Conservation (phyloP, 2,797 vertebrate species). For the Benthosema pterotum region DNA sequence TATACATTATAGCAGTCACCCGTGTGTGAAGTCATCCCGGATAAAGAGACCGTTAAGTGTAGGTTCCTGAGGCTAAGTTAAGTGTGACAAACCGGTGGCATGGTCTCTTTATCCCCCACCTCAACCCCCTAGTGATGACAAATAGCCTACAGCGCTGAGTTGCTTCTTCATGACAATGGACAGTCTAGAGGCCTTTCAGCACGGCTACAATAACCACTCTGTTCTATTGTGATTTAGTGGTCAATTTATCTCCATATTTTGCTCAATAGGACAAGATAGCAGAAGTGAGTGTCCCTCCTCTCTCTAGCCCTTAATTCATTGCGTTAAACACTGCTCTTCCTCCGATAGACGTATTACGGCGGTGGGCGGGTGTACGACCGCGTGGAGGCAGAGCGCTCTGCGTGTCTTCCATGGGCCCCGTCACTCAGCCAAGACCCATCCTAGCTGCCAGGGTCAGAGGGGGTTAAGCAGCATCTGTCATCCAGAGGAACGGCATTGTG, state of each 20-base stretch:
- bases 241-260: slow-evolving; percentile 77
- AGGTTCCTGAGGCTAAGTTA: slow-evolving; percentile 9
- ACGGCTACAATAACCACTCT: slow-evolving; percentile 63
- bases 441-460: slow-evolving; percentile 64
- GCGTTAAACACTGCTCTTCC: slow-evolving; percentile 55
- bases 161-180: slow-evolving; percentile 62
- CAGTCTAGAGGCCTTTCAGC: slow-evolving; percentile 59
- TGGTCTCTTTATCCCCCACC: slow-evolving; percentile 41
- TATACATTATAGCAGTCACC: slow-evolving; percentile 28
- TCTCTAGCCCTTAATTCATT: slow-evolving; percentile 62
- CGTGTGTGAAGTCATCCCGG: slow-evolving; percentile 44
- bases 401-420: slow-evolving; percentile 61
- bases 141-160: slow-evolving; percentile 56
- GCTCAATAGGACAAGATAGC: slow-evolving; percentile 69
- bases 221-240: slow-evolving; percentile 67
- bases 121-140: slow-evolving; percentile 49
- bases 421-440: slow-evolving; percentile 70
- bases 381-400: slow-evolving; percentile 36
- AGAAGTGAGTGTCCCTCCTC: slow-evolving; percentile 58
- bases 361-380: slow-evolving; percentile 19
- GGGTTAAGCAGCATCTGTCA: slow-evolving; percentile 83
- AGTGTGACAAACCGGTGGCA: slow-evolving; percentile 66
- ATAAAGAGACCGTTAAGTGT: slow-evolving; percentile 44
- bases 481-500: slow-evolving; percentile 74
- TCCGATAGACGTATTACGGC: slow-evolving; percentile 56